A percentile compares a stretch with the other conserved stretches of the same genome.
phyloP scores from a whole-genome alignment of 2,888 invertebrate genomes.

The Adelognathus sp. region DNA sequence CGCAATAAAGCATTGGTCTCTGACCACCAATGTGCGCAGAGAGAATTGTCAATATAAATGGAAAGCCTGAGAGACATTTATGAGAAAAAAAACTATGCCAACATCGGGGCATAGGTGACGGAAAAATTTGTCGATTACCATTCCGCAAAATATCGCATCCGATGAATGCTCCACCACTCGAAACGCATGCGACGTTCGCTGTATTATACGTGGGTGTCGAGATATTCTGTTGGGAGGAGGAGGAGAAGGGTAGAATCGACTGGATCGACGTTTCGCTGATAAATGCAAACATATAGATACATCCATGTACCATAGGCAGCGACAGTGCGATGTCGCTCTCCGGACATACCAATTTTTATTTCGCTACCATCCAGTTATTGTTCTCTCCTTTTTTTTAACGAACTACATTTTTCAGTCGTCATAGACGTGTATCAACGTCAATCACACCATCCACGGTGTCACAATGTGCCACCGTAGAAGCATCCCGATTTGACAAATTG shows the following conservation, averaged over 20 bases:
- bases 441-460: not conserved
- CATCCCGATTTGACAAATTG: not conserved
- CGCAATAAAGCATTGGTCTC: no score
- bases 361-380: not conserved
- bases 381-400: not conserved
- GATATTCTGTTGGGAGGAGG: not conserved
- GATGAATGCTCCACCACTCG: not conserved
- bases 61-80: not conserved
- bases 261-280: not conserved
- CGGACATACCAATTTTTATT: not conserved
- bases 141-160: not conserved
- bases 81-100: not conserved
- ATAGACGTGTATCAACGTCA: not conserved
- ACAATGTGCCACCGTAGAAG: not conserved
- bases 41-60: not conserved
- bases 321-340: not conserved
- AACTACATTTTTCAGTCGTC: not conserved
- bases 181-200: not conserved
- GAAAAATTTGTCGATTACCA: not conserved
- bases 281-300: not conserved
- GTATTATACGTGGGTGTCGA: not conserved
- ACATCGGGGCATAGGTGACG: constrained; percentile 1
- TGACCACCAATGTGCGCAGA: no score
- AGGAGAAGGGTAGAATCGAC: constrained; percentile 3
- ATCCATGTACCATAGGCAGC: not conserved